Percentiles rank a stretch among this genome's conserved stretches.
Conservation (phyloP, 2,888 invertebrate genomes). For the Noctua pronuba region DNA sequence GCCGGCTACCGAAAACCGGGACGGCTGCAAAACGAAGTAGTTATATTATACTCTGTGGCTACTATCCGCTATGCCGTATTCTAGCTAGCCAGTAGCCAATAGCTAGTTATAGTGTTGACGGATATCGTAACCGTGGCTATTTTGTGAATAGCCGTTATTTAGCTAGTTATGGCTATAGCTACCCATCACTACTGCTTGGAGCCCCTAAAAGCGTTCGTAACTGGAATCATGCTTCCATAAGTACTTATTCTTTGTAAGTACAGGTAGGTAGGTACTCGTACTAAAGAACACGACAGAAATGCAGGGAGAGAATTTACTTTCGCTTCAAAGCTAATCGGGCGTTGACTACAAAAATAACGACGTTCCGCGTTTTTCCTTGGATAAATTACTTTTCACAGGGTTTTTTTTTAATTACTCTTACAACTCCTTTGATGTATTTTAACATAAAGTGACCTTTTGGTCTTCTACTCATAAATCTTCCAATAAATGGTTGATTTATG, state of each 20-base stretch:
- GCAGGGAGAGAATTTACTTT: constrained; percentile 38
- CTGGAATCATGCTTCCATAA: background rate
- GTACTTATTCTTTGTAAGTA: background rate
- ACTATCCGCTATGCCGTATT: no score
- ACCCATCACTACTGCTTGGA: background rate
- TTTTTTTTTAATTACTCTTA: constrained; percentile 19
- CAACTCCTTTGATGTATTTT: constrained; percentile 3
- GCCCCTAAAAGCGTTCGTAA: background rate
- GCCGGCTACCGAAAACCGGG: no score
- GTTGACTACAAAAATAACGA: constrained; percentile 13
- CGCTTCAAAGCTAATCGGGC: constrained; percentile 22
- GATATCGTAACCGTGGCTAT: no score
- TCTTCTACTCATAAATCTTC: background rate
- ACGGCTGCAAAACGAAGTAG: no score
- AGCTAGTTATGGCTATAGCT: no score
- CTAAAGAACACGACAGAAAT: background rate
- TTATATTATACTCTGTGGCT: no score
- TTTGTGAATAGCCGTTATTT: no score
- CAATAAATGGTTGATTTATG: background rate
- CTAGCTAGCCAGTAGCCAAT: no score
- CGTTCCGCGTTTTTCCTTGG: background rate
- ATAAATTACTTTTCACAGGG: constrained; percentile 17
- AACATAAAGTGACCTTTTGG: background rate
- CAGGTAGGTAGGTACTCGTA: background rate
- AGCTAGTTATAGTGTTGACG: no score